phyloP scores from a whole-genome alignment of 2,888 invertebrate genomes.

The Lasioglossum leucozonium region DNA sequence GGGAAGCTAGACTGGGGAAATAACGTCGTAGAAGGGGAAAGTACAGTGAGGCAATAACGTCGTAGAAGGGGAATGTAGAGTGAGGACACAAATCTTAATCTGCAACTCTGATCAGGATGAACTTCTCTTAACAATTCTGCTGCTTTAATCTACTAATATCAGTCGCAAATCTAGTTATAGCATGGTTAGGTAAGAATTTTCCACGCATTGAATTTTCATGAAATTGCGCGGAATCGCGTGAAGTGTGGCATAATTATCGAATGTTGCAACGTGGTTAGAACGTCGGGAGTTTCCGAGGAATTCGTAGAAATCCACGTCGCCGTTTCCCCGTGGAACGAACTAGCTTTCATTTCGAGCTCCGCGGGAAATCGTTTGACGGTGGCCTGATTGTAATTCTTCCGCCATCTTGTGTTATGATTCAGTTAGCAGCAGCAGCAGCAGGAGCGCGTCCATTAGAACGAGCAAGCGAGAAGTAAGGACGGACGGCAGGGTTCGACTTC shows the following conservation, averaged over 20 bases:
- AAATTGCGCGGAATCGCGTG: not conserved
- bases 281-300: not conserved
- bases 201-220: not conserved
- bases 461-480: not conserved
- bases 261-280: not conserved
- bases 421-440: not conserved
- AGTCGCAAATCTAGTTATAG: too few species aligned
- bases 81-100: too few species aligned
- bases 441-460: conserved; percentile 12
- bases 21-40: too few species aligned
- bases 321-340: not conserved
- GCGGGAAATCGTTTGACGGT: not conserved
- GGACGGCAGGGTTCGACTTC: conserved; percentile 4
- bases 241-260: not conserved
- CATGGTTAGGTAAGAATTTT: not conserved
- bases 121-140: too few species aligned
- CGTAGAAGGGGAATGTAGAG: too few species aligned
- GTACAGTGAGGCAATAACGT: too few species aligned
- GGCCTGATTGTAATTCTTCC: not conserved
- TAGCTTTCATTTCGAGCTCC: not conserved
- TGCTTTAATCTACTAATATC: too few species aligned
- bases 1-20: too few species aligned
- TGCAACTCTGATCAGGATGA: too few species aligned
- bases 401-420: conserved; percentile 10
- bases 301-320: not conserved